Evolutionary conservation across 2,113 vertebrate genomes (phyloP).

Genomic region (Leucoraja erinaceus): DNA sequence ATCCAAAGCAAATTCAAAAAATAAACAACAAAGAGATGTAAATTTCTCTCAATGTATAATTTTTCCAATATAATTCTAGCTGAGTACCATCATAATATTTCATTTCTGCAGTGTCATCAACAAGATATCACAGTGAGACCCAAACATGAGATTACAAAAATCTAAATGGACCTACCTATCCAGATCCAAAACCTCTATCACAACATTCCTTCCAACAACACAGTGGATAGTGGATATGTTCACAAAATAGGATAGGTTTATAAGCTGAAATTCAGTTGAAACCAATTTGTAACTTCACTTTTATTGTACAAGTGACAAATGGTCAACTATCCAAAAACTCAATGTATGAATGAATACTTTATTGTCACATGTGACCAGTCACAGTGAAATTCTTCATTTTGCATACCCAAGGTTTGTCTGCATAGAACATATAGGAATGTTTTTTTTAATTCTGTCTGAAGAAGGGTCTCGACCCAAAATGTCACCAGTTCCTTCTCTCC

Average conservation of each 20-base stretch:
- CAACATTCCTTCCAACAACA: background rate
- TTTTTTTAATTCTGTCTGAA: too few relatives aligned
- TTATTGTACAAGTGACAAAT: constrained; percentile 13
- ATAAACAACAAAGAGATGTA: background rate
- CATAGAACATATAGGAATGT: background rate
- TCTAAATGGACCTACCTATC: background rate
- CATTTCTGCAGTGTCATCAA: background rate
- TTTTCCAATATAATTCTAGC: background rate
- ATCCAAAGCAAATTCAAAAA: background rate
- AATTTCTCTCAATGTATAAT: background rate
- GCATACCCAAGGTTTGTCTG: background rate
- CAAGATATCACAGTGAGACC: background rate
- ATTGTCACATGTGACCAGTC: too few relatives aligned
- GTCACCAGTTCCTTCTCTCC: too few relatives aligned
- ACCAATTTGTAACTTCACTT: constrained; percentile 32
- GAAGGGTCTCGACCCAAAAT: too few relatives aligned
- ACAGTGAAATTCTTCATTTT: too few relatives aligned
- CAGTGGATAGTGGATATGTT: background rate
- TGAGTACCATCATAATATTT: background rate
- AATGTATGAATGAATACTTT: background rate
- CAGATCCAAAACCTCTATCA: background rate
- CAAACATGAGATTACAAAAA: background rate
- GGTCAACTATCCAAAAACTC: constrained; percentile 6
- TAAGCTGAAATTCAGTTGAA: constrained; percentile 1
- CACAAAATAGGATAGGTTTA: background rate